Base-by-base conservation (phyloP, 2,797 vertebrate genomes). In the Merluccius polli region DNA sequence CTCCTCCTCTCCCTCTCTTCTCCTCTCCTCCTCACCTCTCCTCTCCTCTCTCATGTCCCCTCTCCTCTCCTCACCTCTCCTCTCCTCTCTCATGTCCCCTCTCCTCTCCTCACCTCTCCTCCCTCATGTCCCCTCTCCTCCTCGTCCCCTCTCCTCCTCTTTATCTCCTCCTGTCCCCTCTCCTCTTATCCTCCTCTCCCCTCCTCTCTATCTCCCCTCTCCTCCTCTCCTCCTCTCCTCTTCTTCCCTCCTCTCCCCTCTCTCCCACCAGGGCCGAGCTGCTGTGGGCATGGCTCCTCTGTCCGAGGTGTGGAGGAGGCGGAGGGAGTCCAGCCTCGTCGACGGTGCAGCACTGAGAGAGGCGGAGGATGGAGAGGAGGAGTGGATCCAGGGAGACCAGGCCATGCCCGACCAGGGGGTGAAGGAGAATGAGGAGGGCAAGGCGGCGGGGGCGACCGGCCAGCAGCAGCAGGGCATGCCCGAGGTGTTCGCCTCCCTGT, bases 401-500 rank as follows among this genome's bases (percentile, higher is more conserved):
- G 83, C 84, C 9, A n/a, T n/a, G 32, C 21, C 2, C 1, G 16
- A 16, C 2, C 24, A 24, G 77, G 68, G 18, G 71, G 68, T 7
- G 48, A n/a, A 4, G 44, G 4, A 52, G 48, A 18, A 44, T 3
- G 4, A 8, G 36, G 36, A 0, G 73, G 70, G 67, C 95, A 94
- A 0, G 80, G 0, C 93, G 92, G 0, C 85, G 85, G 73, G 95
- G 18, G 48, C 9, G 48, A 18, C 16, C 1, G 48, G 21, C 48
- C 48, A 95, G 0, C 94, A 92, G 0, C 94, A 92, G 0, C 94
- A 96, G 0, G 96, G 95, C 87, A 98, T 98, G 96, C 96, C 98
- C 87, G 97, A 97, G 83, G 95, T 99, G 71, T 98, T 99, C 0
- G 97, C 95, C 0, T 99, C 98, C 0, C 92, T 99, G 79, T 95